These are phyloP conservation scores for Drosophila bunnanda DNA, from an alignment of 2,888 invertebrate genomes.

Conservation along the genomic window DNA sequence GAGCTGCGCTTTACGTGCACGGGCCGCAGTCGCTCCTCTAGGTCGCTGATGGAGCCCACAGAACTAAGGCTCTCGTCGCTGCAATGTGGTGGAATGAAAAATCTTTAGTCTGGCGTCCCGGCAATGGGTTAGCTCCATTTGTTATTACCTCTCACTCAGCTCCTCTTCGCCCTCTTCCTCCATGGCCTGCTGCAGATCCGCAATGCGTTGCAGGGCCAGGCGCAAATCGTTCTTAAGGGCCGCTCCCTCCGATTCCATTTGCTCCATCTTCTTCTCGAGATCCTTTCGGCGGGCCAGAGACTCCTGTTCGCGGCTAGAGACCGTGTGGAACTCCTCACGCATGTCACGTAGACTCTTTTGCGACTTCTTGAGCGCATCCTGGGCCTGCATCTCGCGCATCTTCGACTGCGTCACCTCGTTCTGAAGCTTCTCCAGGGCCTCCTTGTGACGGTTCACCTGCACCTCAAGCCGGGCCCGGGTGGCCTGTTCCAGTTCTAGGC, in stretches of 20 bases:
- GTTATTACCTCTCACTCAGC: conserved; percentile 82
- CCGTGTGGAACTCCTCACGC: conserved; percentile 91
- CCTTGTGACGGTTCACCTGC: conserved; percentile 89
- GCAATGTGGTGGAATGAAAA: neutral
- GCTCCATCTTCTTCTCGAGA: conserved; percentile 90
- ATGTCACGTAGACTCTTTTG: conserved; percentile 90
- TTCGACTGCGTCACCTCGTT: conserved; percentile 90
- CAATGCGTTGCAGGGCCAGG: conserved; percentile 94
- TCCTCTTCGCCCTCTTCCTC: conserved; percentile 92
- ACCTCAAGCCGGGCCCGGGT: conserved; percentile 94
- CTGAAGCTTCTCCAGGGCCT: conserved; percentile 89
- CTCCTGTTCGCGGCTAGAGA: conserved; percentile 91
- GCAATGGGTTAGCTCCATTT: neutral
- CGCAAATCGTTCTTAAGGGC: conserved; percentile 92
- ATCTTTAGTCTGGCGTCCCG: neutral
- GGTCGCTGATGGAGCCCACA: conserved; percentile 83
- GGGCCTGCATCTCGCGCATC: conserved; percentile 90
- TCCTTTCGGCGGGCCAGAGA: conserved; percentile 90
- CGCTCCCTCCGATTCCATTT: conserved; percentile 89
- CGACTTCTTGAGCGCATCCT: conserved; percentile 91
- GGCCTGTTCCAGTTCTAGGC: conserved; percentile 95
- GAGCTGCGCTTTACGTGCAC: conserved; percentile 81
- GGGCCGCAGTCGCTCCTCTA: conserved; percentile 83
- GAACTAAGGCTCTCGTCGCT: conserved; percentile 81
- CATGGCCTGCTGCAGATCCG: conserved; percentile 96